Base-by-base conservation (phyloP, 2,797 vertebrate genomes). In the Etheostoma nigrum region DNA sequence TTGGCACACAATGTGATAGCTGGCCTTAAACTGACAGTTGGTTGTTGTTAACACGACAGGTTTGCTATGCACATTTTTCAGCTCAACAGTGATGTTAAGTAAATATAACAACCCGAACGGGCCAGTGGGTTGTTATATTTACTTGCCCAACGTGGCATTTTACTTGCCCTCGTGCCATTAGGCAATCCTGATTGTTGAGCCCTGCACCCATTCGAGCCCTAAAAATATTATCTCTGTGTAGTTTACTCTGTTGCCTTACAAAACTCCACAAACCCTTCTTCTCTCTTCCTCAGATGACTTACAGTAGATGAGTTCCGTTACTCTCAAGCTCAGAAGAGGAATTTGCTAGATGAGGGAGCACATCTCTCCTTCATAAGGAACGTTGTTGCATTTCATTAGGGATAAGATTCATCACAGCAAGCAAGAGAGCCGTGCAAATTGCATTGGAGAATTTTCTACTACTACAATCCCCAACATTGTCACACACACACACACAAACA, bases 361-460 rank as follows among this genome's bases (percentile, higher is more conserved):
- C 86, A 83, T 90, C 82, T 87, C 89, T 91, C 87, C 90, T 87
- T 92, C 81, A 86, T 89, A 92, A 90, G 88, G 86, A 92, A 90
- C 69, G 72, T 93, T 93, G 91, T 90, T 92, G 79, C 89, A 89
- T 94, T 93, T 94, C 93, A 95, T 95, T 93, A 95, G 89, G 87
- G 89, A 92, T 88, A 81, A 92, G 88, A 94, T 94, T 94, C 86
- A 94, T 93, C 92, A 93, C 85, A 79, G 90, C 82, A 75, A 84
- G 88, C 87, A 93, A 92, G 80, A 87, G 88, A 90, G 87, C 84
- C 74, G 66, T 89, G 90, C 87, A 94, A 94, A 94, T 94, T 82
- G 36, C 86, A 91, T 86, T 81, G 86, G 81, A 85, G 74, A 72
- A 86, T 87, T 92, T 85, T 79, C 82, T 82, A 73, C 84, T 67